Conservation (phyloP, 2,888 invertebrate species). For the Leistus spinibarbis region DNA sequence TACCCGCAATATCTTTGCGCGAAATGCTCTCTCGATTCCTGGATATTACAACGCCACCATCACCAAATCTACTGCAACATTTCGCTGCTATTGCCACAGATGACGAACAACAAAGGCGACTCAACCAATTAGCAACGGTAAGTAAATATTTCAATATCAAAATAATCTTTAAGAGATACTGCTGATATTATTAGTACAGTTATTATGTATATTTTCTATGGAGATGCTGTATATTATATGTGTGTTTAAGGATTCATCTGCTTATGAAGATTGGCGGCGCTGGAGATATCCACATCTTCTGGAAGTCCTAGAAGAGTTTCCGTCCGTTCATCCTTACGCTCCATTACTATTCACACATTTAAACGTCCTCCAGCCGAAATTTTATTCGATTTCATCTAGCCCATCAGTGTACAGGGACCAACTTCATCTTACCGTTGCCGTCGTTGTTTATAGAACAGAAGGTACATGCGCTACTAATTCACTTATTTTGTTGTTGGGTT, state of each 20-base stretch:
- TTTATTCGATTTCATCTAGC: conserved; percentile 94
- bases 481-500: conserved; percentile 47
- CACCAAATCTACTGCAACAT: conserved; percentile 82
- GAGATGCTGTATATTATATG: conserved; percentile 7
- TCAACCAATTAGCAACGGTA: conserved; percentile 78
- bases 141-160: conserved; percentile 48
- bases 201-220: not conserved
- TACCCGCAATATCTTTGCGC: conserved; percentile 76
- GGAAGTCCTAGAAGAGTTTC: conserved; percentile 87
- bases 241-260: conserved; percentile 78
- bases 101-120: conserved; percentile 72
- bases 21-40: conserved; percentile 81
- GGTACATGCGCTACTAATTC: too few species aligned
- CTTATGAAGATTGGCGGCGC: conserved; percentile 94
- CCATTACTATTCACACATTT: conserved; percentile 82
- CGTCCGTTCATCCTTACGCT: conserved; percentile 82
- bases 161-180: not conserved
- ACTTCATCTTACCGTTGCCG: conserved; percentile 90
- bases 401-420: conserved; percentile 76
- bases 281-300: conserved; percentile 83
- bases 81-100: conserved; percentile 81
- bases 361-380: conserved; percentile 86
- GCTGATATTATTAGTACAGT: not conserved
- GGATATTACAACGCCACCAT: conserved; percentile 91
- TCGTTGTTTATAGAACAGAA: conserved; percentile 85